These are phyloP conservation scores for Rhynchomys soricoides DNA, from an alignment of 2,113 vertebrate species.

Conservation along the genomic window DNA sequence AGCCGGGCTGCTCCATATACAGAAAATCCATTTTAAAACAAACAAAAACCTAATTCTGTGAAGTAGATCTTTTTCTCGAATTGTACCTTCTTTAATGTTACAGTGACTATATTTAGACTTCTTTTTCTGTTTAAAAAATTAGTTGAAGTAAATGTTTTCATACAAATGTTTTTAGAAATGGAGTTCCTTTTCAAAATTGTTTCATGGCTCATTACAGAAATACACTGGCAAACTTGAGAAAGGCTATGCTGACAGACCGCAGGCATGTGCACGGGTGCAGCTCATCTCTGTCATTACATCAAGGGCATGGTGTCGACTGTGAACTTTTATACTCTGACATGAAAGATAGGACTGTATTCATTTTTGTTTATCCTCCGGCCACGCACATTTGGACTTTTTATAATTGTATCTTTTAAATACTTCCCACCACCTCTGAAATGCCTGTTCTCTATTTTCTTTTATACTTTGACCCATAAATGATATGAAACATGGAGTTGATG, in stretches of 20 bases:
- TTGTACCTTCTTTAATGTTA: background rate
- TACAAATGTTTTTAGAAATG: constrained; percentile 15
- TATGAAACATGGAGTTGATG: constrained; percentile 12
- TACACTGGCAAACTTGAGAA: background rate
- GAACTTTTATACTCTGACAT: constrained; percentile 1
- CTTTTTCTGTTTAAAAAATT: background rate
- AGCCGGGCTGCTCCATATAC: background rate
- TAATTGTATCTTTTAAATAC: constrained; percentile 23
- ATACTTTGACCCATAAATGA: constrained; percentile 1
- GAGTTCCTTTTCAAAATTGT: background rate
- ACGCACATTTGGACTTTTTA: constrained; percentile 7
- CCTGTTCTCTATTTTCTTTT: constrained; percentile 7
- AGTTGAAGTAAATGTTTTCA: constrained; percentile 44
- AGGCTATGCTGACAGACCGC: background rate
- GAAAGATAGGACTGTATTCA: background rate
- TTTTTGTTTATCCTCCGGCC: background rate
- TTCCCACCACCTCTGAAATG: background rate
- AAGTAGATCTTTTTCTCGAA: background rate
- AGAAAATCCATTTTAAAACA: background rate
- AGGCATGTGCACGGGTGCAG: background rate
- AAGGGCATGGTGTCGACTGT: background rate
- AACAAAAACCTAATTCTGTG: constrained; percentile 11
- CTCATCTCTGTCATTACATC: background rate
- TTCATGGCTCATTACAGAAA: constrained; percentile 7
- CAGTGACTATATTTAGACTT: background rate